Evolutionary conservation across 2,888 invertebrate genomes (phyloP).

Genomic region (Nemotelus pantherinus): DNA sequence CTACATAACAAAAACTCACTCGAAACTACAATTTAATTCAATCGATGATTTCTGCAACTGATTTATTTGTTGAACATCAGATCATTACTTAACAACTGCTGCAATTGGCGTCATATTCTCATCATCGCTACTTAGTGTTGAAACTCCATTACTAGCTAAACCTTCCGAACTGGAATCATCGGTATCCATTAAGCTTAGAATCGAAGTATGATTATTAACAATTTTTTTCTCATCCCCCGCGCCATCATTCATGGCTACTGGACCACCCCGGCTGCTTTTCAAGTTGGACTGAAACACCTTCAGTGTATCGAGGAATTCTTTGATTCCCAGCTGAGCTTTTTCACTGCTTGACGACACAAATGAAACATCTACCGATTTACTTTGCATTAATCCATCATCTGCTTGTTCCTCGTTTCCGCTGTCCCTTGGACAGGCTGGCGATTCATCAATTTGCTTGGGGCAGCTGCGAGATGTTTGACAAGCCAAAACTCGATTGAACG

Average conservation of each 20-base stretch:
- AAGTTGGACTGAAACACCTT: constrained; percentile 26
- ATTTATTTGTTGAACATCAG: no score
- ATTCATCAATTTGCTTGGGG: constrained; percentile 2
- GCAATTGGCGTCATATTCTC: background rate
- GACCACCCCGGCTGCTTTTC: background rate
- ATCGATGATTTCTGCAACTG: no score
- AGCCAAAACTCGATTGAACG: background rate
- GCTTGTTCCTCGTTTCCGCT: background rate
- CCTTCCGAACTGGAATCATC: constrained; percentile 27
- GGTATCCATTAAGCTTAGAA: constrained; percentile 22
- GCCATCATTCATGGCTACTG: background rate
- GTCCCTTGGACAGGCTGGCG: background rate
- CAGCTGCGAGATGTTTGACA: constrained; percentile 23
- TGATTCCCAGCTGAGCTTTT: constrained; percentile 15
- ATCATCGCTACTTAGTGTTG: constrained; percentile 1
- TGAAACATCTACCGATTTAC: constrained; percentile 11
- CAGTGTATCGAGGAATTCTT: constrained; percentile 21
- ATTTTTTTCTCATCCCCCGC: background rate
- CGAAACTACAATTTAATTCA: background rate
- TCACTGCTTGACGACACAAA: background rate
- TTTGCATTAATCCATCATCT: background rate
- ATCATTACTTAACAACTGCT: no score
- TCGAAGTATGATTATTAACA: background rate
- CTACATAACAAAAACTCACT: background rate
- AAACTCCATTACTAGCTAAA: constrained; percentile 6